Conservation (phyloP, 2,113 vertebrate species). For the Rostratula benghalensis region DNA sequence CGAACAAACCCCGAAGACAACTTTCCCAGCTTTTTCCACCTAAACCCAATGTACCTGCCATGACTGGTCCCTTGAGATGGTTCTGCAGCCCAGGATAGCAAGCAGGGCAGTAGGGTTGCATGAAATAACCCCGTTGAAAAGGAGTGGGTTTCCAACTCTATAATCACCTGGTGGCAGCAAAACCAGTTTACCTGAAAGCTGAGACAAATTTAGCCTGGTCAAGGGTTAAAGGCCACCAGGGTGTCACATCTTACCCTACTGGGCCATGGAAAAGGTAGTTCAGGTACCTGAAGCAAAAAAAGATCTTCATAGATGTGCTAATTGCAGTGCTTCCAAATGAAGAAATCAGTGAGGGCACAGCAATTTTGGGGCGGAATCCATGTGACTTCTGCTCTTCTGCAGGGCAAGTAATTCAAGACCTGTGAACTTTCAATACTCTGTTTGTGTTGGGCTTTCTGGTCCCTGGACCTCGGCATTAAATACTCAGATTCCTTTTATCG, state of each 20-base stretch:
- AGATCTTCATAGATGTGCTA: not conserved
- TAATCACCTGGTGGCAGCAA: rapidly evolving
- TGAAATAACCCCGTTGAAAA: not conserved
- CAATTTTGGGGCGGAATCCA: not conserved
- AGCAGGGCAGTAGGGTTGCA: not conserved
- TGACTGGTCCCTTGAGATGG: not conserved
- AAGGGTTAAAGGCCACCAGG: not conserved
- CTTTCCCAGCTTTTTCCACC: not conserved
- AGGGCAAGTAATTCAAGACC: not conserved
- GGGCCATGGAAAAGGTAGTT: not conserved
- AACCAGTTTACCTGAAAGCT: not conserved
- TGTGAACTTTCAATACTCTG: not conserved
- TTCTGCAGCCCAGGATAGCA: not conserved
- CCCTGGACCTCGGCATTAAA: not conserved
- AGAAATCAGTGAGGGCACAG: rapidly evolving
- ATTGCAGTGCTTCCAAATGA: not conserved
- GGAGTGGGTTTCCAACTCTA: not conserved
- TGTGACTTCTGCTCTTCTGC: not conserved
- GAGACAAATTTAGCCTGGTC: not conserved
- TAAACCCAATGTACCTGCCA: rapidly evolving
- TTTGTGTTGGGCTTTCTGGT: not conserved
- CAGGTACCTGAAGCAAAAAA: not conserved
- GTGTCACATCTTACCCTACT: not conserved
- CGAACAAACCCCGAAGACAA: not conserved
- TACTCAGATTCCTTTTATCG: not conserved